A percentile compares a stretch with the other conserved stretches of the same genome.
phyloP scores from a whole-genome alignment of 2,797 vertebrate species.

The Trichosurus vulpecula region DNA sequence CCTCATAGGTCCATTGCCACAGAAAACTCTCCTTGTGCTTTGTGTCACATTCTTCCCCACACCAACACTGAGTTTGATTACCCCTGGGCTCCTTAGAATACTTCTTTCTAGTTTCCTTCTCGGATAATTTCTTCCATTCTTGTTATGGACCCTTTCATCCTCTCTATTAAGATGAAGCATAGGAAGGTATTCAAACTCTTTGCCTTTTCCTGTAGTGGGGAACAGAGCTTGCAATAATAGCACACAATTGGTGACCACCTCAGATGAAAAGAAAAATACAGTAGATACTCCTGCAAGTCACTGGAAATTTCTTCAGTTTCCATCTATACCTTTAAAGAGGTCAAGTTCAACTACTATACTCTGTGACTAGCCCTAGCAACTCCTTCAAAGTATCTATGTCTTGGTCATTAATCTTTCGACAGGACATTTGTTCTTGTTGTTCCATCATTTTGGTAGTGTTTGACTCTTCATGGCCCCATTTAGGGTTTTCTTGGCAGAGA shows the following conservation, averaged over 20 bases:
- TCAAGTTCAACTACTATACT: background rate
- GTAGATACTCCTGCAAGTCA: background rate
- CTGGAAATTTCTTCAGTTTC: background rate
- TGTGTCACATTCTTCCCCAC: background rate
- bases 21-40: background rate
- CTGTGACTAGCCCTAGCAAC: background rate
- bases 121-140: background rate
- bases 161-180: background rate
- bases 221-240: background rate
- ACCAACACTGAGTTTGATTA: background rate
- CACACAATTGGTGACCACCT: background rate
- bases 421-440: background rate
- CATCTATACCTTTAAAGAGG: background rate
- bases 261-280: background rate
- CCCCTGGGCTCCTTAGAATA: background rate
- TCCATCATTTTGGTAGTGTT: background rate
- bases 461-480: background rate
- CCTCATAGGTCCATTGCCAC: background rate
- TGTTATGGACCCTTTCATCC: background rate
- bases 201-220: background rate
- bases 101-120: background rate
- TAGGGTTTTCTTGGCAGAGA: background rate
- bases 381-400: background rate
- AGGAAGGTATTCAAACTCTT: background rate
- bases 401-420: background rate